Conservation (phyloP, 2,888 invertebrate genomes). For the Fabriciana adippe region DNA sequence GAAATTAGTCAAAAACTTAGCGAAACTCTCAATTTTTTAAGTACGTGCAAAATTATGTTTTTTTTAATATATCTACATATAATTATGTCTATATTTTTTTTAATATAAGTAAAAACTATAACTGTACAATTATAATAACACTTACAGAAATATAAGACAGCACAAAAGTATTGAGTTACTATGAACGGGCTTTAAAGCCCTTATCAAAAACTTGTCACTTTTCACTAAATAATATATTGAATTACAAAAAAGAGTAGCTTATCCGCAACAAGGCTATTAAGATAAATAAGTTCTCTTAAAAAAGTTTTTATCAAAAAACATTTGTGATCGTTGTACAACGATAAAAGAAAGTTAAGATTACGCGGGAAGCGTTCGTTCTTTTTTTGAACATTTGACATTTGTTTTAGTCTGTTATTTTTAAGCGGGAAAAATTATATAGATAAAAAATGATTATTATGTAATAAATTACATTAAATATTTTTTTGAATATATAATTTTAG, state of each 20-base stretch:
- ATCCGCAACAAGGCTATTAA: slow-evolving; percentile 62
- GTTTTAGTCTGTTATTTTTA: not conserved
- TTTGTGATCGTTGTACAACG: slow-evolving; percentile 22
- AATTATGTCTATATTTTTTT: too few relatives aligned
- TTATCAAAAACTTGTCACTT: slow-evolving; percentile 32
- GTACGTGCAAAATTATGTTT: too few relatives aligned
- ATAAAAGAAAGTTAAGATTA: slow-evolving; percentile 21
- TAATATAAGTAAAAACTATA: too few relatives aligned
- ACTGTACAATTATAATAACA: not conserved
- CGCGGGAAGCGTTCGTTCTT: slow-evolving; percentile 20
- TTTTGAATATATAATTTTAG: too few relatives aligned
- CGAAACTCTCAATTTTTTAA: too few relatives aligned
- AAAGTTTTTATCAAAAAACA: slow-evolving; percentile 23
- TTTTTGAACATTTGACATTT: slow-evolving; percentile 16
- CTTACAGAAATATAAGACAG: not conserved
- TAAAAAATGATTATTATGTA: too few relatives aligned
- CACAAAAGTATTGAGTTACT: slow-evolving; percentile 4
- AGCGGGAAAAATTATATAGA: not conserved
- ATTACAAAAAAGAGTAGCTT: slow-evolving; percentile 57
- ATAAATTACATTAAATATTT: too few relatives aligned
- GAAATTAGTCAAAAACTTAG: too few relatives aligned
- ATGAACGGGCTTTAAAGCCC: slow-evolving; percentile 1
- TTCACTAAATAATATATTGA: slow-evolving; percentile 23
- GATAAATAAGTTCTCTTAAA: slow-evolving; percentile 58
- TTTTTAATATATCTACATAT: too few relatives aligned